Percentiles rank a stretch among this genome's conserved stretches.
These are phyloP conservation scores for Pilophorus perplexus DNA, from an alignment of 2,888 invertebrate species.

Conservation along the genomic window DNA sequence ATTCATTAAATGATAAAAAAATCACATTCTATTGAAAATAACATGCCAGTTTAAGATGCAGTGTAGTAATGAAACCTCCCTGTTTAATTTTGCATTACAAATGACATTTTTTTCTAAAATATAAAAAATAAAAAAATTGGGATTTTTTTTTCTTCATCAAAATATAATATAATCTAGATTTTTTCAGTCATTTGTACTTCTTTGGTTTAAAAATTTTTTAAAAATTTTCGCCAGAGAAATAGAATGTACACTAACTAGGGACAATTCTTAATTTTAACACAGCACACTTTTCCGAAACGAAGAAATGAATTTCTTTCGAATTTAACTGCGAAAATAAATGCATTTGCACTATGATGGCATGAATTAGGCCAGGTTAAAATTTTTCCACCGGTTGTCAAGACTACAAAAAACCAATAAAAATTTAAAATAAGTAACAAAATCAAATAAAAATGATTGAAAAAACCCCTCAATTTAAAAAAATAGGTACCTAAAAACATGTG, in stretches of 20 bases:
- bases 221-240: conserved; percentile 46
- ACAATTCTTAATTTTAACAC: conserved; percentile 51
- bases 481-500: no score
- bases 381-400: conserved; percentile 7
- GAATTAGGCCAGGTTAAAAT: conserved; percentile 33
- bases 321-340: conserved; percentile 51
- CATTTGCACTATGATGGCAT: conserved; percentile 43
- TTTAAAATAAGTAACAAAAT: no score
- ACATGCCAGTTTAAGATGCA: conserved; percentile 43
- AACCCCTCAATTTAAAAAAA: no score
- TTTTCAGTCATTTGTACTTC: conserved; percentile 49
- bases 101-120: conserved; percentile 44
- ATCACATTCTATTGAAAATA: conserved; percentile 43
- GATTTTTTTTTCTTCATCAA: conserved; percentile 44
- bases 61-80: conserved; percentile 43
- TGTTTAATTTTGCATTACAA: conserved; percentile 46
- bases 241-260: conserved; percentile 43
- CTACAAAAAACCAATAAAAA: no score
- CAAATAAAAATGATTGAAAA: no score
- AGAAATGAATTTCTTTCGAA: conserved; percentile 51
- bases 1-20: conserved; percentile 38
- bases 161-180: conserved; percentile 47
- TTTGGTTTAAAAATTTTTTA: conserved; percentile 46
- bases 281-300: conserved; percentile 51
- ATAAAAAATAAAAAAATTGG: conserved; percentile 44